Conservation (phyloP, 2,888 invertebrate genomes). For the Xanthia togata region DNA sequence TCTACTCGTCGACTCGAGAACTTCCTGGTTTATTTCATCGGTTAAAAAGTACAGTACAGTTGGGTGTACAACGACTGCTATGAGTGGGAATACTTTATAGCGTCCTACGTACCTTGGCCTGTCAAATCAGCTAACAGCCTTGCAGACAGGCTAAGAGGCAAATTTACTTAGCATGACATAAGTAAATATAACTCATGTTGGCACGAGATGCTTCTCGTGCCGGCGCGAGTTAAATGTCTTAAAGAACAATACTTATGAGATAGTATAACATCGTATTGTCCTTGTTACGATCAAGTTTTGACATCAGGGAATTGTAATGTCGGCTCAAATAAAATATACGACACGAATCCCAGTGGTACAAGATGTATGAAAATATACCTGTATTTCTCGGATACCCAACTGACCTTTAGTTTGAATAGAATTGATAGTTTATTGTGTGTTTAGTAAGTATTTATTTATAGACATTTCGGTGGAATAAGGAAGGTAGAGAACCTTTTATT, state of each 20-base stretch:
- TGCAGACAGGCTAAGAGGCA: background rate
- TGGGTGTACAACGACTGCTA: background rate
- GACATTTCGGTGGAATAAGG: background rate
- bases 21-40: too few relatives aligned
- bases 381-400: constrained; percentile 6
- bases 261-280: background rate
- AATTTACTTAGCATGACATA: constrained; percentile 8
- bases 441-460: constrained; percentile 15
- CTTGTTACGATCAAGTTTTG: constrained; percentile 33
- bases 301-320: constrained; percentile 36
- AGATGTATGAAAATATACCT: constrained; percentile 13
- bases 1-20: background rate
- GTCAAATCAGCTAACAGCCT: background rate
- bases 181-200: background rate
- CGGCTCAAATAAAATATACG: constrained; percentile 34
- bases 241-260: background rate
- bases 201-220: background rate
- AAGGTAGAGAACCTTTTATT: background rate
- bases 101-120: background rate
- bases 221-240: too few relatives aligned
- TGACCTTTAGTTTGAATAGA: constrained; percentile 11
- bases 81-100: background rate
- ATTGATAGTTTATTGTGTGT: constrained; percentile 9
- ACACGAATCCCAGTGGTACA: constrained; percentile 3
- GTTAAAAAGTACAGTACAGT: background rate